Percentiles rank a stretch among this genome's conserved stretches.
Evolutionary conservation across 2,113 vertebrate species (phyloP).

Genomic region (Laterallus jamaicensis): DNA sequence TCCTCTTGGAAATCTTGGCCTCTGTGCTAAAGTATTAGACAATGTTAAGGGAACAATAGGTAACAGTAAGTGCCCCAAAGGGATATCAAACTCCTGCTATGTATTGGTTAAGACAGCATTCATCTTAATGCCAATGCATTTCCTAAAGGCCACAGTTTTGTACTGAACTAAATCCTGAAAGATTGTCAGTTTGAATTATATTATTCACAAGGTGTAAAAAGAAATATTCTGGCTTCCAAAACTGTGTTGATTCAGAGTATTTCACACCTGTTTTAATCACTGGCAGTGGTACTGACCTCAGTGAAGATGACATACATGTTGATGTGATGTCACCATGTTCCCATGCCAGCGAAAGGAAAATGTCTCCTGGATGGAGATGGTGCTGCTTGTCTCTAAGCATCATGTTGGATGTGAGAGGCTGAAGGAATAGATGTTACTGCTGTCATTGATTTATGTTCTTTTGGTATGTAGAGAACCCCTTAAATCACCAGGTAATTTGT

Average conservation of each 20-base stretch:
- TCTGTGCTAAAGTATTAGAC: slow-evolving; percentile 24
- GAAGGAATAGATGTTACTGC: background rate
- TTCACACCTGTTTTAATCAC: background rate
- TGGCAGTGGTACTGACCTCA: background rate
- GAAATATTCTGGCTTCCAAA: slow-evolving; percentile 29
- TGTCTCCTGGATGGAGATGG: background rate
- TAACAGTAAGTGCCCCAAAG: slow-evolving; percentile 34
- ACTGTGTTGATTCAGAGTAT: background rate
- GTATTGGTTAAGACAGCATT: slow-evolving; percentile 48
- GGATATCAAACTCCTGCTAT: slow-evolving; percentile 35
- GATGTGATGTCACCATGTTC: background rate
- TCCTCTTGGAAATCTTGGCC: background rate
- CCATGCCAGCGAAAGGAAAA: background rate
- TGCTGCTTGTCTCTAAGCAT: background rate
- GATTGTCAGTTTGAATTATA: slow-evolving; percentile 43
- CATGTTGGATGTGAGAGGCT: background rate
- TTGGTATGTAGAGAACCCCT: background rate
- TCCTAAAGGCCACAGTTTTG: slow-evolving; percentile 20
- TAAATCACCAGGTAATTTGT: background rate
- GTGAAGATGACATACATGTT: background rate
- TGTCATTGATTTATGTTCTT: background rate
- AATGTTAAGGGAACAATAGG: slow-evolving; percentile 22
- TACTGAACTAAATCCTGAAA: slow-evolving; percentile 34
- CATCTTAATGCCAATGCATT: slow-evolving; percentile 54
- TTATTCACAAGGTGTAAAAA: background rate